These are phyloP conservation scores for Drosophila busckii DNA, from an alignment of 1,140 invertebrate genomes.

Conservation along the genomic window DNA sequence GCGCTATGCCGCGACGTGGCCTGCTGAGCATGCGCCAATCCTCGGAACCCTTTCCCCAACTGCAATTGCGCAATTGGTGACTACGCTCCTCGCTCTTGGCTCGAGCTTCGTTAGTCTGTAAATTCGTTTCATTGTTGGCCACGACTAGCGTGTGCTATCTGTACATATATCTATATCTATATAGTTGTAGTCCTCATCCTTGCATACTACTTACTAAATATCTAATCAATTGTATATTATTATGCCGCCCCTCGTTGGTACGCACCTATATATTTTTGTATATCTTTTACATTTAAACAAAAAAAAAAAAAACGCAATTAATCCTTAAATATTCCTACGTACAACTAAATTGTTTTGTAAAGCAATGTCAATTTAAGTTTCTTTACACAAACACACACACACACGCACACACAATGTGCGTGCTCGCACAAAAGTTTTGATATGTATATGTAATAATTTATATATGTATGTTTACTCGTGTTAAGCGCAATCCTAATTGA, in stretches of 20 bases:
- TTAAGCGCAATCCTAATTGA: constrained; percentile 29
- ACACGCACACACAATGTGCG: too few relatives aligned
- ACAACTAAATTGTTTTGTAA: constrained; percentile 13
- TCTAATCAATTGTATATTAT: constrained; percentile 4
- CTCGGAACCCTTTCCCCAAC: constrained; percentile 3
- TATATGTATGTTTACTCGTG: constrained; percentile 11
- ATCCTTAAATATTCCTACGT: too few relatives aligned
- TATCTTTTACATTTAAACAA: constrained; percentile 47
- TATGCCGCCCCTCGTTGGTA: constrained; percentile 11
- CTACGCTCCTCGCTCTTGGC: too few relatives aligned
- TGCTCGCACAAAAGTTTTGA: constrained; percentile 20
- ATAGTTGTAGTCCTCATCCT: too few relatives aligned
- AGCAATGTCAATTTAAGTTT: constrained; percentile 10
- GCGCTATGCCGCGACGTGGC: constrained; percentile 32
- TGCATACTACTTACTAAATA: too few relatives aligned
- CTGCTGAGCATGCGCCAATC: constrained; percentile 47
- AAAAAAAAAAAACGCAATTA: too few relatives aligned
- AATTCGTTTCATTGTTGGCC: constrained; percentile 37
- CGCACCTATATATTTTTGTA: constrained; percentile 58
- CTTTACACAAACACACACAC: constrained; percentile 10
- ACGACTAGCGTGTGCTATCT: constrained; percentile 8
- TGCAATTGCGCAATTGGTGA: too few relatives aligned
- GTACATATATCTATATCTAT: constrained; percentile 11
- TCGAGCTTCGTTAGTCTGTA: constrained; percentile 52
- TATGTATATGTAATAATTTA: neutral